Percentiles rank a stretch among this genome's conserved stretches.
Conservation (phyloP, 2,888 invertebrate genomes). For the Himalopsyche kuldschensis region DNA sequence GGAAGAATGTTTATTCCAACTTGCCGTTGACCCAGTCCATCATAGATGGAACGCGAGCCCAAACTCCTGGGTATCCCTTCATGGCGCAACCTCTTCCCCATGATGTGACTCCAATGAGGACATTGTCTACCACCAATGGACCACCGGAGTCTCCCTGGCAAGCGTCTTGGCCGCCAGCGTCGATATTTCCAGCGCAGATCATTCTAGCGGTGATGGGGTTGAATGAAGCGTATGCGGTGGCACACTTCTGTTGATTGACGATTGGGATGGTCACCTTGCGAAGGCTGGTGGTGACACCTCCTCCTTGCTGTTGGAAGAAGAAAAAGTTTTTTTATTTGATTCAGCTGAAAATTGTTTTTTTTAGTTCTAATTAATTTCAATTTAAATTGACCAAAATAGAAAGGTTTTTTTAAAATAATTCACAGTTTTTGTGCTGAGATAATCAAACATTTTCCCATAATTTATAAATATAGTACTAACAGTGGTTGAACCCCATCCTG, state of each 20-base stretch:
- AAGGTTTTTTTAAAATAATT: no score
- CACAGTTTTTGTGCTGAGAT: no score
- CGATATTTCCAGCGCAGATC: constrained; percentile 50
- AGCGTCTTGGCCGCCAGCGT: constrained; percentile 51
- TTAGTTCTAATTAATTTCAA: no score
- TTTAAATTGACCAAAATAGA: no score
- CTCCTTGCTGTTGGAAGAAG: constrained; percentile 46
- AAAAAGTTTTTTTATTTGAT: no score
- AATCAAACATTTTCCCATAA: no score
- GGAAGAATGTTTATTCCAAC: constrained; percentile 23
- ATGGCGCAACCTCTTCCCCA: constrained; percentile 50
- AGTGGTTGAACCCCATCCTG: constrained; percentile 51
- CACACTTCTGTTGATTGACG: constrained; percentile 49
- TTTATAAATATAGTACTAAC: constrained; percentile 37
- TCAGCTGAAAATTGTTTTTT: no score
- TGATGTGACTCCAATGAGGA: constrained; percentile 52
- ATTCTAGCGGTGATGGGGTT: constrained; percentile 49
- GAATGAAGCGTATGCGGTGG: constrained; percentile 48
- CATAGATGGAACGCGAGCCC: constrained; percentile 55
- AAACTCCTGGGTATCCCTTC: constrained; percentile 59
- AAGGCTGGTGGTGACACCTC: constrained; percentile 47
- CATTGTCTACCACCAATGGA: constrained; percentile 53
- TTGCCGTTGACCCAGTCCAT: constrained; percentile 46
- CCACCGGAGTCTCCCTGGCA: constrained; percentile 65
- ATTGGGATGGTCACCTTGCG: constrained; percentile 51